These are phyloP conservation scores for Erpornis zantholeuca DNA, from an alignment of 2,113 vertebrate species.

Conservation along the genomic window DNA sequence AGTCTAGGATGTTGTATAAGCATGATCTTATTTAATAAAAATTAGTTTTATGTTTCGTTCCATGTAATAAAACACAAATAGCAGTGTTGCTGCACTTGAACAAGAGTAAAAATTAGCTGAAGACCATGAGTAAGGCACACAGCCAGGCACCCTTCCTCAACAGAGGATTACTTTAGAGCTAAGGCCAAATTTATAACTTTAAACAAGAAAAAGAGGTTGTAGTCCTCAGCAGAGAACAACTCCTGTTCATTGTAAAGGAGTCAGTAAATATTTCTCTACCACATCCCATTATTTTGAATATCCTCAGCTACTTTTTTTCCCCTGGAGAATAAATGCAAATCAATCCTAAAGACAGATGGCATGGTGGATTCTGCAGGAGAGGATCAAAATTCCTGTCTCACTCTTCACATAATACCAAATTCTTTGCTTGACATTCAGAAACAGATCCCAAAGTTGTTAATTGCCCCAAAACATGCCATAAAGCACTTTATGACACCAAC, in stretches of 20 bases:
- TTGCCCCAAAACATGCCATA: not conserved
- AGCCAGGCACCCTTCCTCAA: not conserved
- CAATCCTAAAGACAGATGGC: not conserved
- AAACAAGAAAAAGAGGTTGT: not conserved
- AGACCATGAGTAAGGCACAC: not conserved
- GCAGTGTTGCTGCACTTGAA: not conserved
- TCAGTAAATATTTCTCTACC: not conserved
- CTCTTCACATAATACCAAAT: not conserved
- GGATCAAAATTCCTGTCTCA: not conserved
- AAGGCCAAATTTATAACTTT: not conserved
- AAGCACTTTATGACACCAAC: not conserved
- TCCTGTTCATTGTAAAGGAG: not conserved
- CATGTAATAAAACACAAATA: not conserved
- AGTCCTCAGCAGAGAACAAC: not conserved
- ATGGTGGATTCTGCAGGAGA: not conserved
- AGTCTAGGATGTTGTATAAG: not conserved
- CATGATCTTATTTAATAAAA: not conserved
- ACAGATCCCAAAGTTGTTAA: not conserved
- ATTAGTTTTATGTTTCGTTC: not conserved
- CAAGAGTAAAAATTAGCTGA: constrained; percentile 44
- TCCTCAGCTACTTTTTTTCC: not conserved
- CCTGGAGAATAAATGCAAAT: not conserved
- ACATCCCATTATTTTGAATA: not conserved
- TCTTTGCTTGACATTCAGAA: not conserved
- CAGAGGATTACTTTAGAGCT: not conserved